Percentiles rank a stretch among this genome's conserved stretches.
Conservation (phyloP, 1,140 invertebrate species). For the Drosophila asahinai region DNA sequence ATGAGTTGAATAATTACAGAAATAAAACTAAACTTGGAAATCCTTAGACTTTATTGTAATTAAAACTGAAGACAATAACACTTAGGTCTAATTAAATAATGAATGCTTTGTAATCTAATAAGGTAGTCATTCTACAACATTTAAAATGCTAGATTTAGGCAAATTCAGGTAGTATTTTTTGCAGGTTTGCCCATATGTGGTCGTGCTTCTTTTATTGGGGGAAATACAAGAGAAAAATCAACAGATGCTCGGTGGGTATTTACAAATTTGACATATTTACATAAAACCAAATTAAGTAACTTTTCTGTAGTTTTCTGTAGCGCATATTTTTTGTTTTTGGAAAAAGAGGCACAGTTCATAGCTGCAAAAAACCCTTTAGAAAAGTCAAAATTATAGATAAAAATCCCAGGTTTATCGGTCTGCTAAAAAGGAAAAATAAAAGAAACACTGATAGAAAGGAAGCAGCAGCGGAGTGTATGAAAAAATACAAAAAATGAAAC, state of each 20-base stretch:
- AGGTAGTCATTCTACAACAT: neutral
- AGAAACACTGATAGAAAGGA: neutral
- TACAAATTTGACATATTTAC: conserved; percentile 25
- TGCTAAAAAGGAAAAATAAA: neutral
- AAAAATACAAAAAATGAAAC: conserved; percentile 16
- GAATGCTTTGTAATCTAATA: neutral
- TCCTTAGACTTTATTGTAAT: conserved; percentile 3
- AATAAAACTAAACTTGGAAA: neutral
- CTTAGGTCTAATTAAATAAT: conserved; percentile 28
- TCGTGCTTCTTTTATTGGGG: conserved; percentile 17
- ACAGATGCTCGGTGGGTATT: conserved; percentile 17
- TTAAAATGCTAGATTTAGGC: conserved; percentile 19
- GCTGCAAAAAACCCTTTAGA: too few species aligned
- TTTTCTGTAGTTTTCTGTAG: conserved; percentile 53
- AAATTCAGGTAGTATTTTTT: neutral
- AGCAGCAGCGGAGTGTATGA: conserved; percentile 16
- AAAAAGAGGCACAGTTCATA: neutral
- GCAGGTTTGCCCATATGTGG: neutral
- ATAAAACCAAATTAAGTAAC: conserved; percentile 23
- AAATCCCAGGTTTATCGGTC: neutral
- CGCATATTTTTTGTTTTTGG: neutral
- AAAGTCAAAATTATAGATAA: neutral
- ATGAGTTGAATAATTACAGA: too few species aligned
- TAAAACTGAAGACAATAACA: conserved; percentile 9
- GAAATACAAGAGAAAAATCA: conserved; percentile 17